Conservation (phyloP, 2,888 invertebrate species). For the Osedax fenrisi region DNA sequence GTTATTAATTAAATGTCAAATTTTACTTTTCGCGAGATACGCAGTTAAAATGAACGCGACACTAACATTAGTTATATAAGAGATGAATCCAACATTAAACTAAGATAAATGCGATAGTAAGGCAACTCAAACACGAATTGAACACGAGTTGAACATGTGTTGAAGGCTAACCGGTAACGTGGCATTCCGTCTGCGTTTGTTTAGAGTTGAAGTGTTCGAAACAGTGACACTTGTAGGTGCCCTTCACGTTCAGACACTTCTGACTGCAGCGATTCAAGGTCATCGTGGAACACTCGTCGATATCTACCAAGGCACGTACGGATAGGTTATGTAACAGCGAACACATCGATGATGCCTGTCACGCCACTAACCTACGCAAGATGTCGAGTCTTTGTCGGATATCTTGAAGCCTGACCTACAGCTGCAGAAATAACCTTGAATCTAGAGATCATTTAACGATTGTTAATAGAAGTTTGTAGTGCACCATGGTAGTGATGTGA, state of each 20-base stretch:
- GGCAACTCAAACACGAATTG: too few relatives aligned
- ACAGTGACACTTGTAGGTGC: constrained; percentile 75
- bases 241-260: constrained; percentile 78
- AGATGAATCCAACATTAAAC: too few relatives aligned
- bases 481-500: too few relatives aligned
- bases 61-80: too few relatives aligned
- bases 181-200: background rate
- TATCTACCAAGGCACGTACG: constrained; percentile 54
- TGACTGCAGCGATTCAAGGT: constrained; percentile 74
- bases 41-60: too few relatives aligned
- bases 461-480: too few relatives aligned
- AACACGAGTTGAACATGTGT: too few relatives aligned
- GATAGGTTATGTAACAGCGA: background rate
- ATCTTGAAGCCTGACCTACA: constrained; percentile 53
- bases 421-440: constrained; percentile 70
- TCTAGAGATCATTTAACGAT: too few relatives aligned
- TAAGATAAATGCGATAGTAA: too few relatives aligned
- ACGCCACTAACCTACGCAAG: constrained; percentile 37
- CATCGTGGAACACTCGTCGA: constrained; percentile 74
- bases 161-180: background rate
- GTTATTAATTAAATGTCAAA: too few relatives aligned
- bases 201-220: constrained; percentile 49
- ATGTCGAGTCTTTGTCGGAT: constrained; percentile 37
- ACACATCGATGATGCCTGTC: too few relatives aligned
- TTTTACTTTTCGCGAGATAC: too few relatives aligned